Percentiles rank a stretch among this genome's conserved stretches.
These are phyloP conservation scores for Lepus oiostolus DNA, from an alignment of 2,797 vertebrate species.

Conservation along the genomic window DNA sequence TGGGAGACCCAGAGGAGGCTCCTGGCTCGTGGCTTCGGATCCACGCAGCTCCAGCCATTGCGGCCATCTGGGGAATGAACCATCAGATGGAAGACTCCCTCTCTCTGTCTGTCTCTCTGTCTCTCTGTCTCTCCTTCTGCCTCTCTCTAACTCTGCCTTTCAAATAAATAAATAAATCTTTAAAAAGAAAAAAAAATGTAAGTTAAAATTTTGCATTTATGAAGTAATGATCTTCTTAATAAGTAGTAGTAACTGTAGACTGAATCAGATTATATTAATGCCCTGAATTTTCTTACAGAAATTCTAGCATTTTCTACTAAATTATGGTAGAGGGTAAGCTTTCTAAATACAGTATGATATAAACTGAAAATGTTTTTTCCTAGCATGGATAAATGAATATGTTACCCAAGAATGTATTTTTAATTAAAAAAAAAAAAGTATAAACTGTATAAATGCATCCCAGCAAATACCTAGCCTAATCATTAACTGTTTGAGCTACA, in stretches of 20 bases:
- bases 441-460: neutral
- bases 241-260: neutral
- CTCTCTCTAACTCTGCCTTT: no score
- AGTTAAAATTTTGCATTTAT: neutral
- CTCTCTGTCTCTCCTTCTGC: no score
- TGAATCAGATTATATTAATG: neutral
- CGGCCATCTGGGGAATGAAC: no score
- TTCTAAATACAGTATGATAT: neutral
- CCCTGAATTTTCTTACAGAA: slow-evolving; percentile 24
- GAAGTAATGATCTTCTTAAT: slow-evolving; percentile 32
- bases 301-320: slow-evolving; percentile 32
- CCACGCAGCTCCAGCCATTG: no score
- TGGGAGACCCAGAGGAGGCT: no score
- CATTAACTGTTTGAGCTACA: neutral
- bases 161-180: no score
- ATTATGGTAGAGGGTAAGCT: neutral
- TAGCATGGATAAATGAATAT: neutral
- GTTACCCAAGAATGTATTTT: slow-evolving; percentile 21
- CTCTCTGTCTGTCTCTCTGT: no score
- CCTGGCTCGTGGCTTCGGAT: no score
- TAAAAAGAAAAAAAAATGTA: neutral
- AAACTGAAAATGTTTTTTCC: slow-evolving; percentile 1
- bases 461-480: neutral
- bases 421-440: slow-evolving; percentile 25
- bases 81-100: no score